Evolutionary conservation across 2,888 invertebrate species (phyloP).

Genomic region (Polymixis lichenea): DNA sequence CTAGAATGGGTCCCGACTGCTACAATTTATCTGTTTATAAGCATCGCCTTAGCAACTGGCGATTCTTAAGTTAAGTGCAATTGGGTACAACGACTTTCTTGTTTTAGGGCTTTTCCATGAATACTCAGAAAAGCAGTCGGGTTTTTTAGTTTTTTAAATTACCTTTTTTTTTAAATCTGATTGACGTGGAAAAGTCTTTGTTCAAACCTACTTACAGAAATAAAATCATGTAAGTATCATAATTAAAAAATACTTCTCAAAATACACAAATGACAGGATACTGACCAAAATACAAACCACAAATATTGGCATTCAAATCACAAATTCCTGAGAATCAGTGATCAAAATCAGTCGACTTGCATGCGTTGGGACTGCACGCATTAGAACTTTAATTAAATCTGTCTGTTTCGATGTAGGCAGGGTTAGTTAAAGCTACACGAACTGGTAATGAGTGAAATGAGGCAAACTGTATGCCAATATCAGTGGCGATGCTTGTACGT

Average conservation of each 20-base stretch:
- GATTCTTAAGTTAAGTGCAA: no score
- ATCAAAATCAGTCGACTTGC: constrained; percentile 19
- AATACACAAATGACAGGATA: neutral
- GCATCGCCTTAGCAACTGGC: no score
- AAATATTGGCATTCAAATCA: neutral
- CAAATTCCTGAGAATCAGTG: constrained; percentile 21
- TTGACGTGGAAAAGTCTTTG: no score
- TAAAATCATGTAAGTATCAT: no score
- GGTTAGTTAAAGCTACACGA: constrained; percentile 40
- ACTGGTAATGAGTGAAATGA: constrained; percentile 50
- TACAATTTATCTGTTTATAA: no score
- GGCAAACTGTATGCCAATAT: constrained; percentile 39
- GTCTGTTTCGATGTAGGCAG: constrained; percentile 24
- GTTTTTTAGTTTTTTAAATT: no score
- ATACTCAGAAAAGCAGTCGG: no score
- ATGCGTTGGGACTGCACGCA: constrained; percentile 2
- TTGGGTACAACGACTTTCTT: no score
- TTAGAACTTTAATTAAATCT: constrained; percentile 47
- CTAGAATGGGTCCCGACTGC: no score
- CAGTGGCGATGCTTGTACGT: constrained; percentile 19
- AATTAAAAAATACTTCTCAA: neutral
- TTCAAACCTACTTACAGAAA: no score
- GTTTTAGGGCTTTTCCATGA: no score
- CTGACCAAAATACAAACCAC: neutral
- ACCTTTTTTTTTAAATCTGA: no score